Evolutionary conservation across 2,797 vertebrate genomes (phyloP), one percentile per base, ranked within the genome.

Genomic region (Triplophysa yarkandensis): DNA sequence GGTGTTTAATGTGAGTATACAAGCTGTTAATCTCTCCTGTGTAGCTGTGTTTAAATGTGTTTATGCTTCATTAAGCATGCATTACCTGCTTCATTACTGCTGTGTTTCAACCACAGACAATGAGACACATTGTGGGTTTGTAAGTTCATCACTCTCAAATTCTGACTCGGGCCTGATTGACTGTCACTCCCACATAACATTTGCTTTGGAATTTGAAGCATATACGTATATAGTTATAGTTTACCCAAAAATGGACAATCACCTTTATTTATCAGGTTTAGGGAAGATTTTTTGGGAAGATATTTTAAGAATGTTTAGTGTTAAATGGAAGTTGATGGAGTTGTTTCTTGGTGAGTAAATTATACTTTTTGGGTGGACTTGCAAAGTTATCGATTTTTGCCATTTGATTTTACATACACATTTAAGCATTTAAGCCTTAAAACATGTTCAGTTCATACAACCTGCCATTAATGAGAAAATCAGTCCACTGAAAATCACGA

Each of bases 41-140:
- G 74, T 71, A 71, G 55, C 52, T 67, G 71, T 80, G 81, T 76
- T 88, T 89, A 87, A 89, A 90, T 89, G 85, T 82, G 83, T 90
- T 89, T 87, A 89, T 70, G 87, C 89, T 88, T 92, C 90, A 93
- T 92, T 91, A 90, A 90, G 90, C 92, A 91, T 92, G 88, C 88
- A 92, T 92, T 93, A 91, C 88, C 88, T 90, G 89, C 86, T 88
- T 92, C 91, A 91, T 91, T 92, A 90, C 86, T 85, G 84, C 87
- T 83, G 82, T 79, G 88, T 83, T 83, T 83, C 81, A 86, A 83
- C 79, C 75, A 88, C 76, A 72, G 82, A 39, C 36, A 39, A 39
- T 85, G 86, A 84, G 83, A 78, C 83, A 82, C 62, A 74, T 74
- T 81, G 68, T 80, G 68, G 10, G 30, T 71, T 71, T 61, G 28